phyloP scores from a whole-genome alignment of 2,797 vertebrate species.

The Cirrhinus molitorella region DNA sequence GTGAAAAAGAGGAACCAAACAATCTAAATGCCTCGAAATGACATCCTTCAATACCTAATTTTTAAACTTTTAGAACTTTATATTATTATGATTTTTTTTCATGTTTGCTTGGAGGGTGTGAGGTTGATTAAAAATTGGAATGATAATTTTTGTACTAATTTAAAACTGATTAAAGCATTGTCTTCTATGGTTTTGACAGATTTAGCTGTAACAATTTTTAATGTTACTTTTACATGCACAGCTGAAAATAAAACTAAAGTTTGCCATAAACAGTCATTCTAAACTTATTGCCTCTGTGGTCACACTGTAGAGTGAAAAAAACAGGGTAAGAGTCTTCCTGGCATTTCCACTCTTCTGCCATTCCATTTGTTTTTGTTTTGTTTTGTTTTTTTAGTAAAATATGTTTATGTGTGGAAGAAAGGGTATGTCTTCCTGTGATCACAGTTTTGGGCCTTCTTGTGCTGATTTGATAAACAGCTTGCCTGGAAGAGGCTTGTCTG shows the following conservation, averaged over 20 bases:
- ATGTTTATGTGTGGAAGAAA: constrained; percentile 14
- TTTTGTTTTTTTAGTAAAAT: constrained; percentile 33
- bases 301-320: constrained; percentile 44
- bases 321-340: constrained; percentile 47
- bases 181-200: constrained; percentile 28
- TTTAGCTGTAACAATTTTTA: background rate
- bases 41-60: no score
- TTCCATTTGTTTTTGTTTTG: background rate
- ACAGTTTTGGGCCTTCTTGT: constrained; percentile 38
- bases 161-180: constrained; percentile 30
- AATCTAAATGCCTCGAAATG: background rate
- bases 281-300: constrained; percentile 42
- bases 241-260: constrained; percentile 39
- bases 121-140: background rate
- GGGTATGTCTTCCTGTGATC: constrained; percentile 25
- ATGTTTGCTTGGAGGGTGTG: no score
- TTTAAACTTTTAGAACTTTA: no score
- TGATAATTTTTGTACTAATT: constrained; percentile 26
- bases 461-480: constrained; percentile 56
- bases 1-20: background rate
- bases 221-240: constrained; percentile 23
- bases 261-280: constrained; percentile 2
- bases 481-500: constrained; percentile 49
- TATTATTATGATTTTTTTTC: no score
- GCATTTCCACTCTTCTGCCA: constrained; percentile 35